Conservation (phyloP, 1,140 invertebrate species). For the Fopius arisanus region DNA sequence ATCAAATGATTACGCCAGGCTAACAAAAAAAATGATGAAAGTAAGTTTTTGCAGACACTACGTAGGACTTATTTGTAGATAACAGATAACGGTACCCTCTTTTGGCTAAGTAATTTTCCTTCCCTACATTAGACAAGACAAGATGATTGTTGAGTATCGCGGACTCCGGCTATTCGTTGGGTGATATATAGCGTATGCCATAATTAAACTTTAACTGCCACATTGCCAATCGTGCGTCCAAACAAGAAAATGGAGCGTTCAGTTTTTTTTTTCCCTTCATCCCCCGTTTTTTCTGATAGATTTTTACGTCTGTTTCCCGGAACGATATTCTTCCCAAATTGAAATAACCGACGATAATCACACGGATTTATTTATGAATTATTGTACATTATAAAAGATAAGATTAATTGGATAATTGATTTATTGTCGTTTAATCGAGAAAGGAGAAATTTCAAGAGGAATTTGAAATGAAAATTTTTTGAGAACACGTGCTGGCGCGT, state of each 20-base stretch:
- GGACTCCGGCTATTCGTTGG: slow-evolving; percentile 18
- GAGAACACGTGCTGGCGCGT: slow-evolving; percentile 22
- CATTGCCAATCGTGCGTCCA: slow-evolving; percentile 38
- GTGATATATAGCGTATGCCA: slow-evolving; percentile 35
- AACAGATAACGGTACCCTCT: slow-evolving; percentile 10
- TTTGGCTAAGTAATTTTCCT: neutral
- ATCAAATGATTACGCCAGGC: neutral
- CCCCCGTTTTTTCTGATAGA: slow-evolving; percentile 2
- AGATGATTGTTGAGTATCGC: slow-evolving; percentile 4
- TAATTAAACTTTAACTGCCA: slow-evolving; percentile 47
- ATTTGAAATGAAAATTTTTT: neutral
- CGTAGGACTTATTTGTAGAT: slow-evolving; percentile 9
- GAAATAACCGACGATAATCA: neutral
- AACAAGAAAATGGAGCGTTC: neutral
- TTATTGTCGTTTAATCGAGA: too few relatives aligned
- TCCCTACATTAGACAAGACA: neutral
- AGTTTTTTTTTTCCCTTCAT: neutral
- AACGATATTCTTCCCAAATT: neutral
- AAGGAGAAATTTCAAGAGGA: too few relatives aligned
- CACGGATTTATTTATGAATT: too few relatives aligned
- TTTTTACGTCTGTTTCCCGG: too few relatives aligned
- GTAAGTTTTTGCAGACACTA: slow-evolving; percentile 8
- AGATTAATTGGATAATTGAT: too few relatives aligned
- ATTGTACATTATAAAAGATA: too few relatives aligned
- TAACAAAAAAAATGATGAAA: slow-evolving; percentile 24